Percentiles rank a stretch among this genome's conserved stretches.
phyloP scores from a whole-genome alignment of 2,113 vertebrate species.

The Glaucomys volans region DNA sequence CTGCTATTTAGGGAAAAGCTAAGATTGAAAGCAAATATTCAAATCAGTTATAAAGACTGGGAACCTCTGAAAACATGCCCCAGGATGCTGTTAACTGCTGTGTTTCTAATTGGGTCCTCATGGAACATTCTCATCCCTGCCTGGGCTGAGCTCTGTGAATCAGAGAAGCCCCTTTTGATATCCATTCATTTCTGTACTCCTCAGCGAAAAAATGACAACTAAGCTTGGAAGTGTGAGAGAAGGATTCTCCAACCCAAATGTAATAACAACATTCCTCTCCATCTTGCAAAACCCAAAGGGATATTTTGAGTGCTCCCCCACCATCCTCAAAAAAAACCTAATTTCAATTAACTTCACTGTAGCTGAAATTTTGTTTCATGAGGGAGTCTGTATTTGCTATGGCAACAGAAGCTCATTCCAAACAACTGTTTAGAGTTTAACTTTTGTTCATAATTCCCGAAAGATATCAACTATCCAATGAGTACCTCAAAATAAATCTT shows the following conservation, averaged over 20 bases:
- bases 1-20: slow-evolving; percentile 26
- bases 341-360: slow-evolving; percentile 36
- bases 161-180: not conserved
- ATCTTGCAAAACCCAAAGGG: not conserved
- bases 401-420: slow-evolving; percentile 5
- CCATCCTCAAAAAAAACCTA: slow-evolving; percentile 49
- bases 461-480: not conserved
- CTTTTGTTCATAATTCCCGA: slow-evolving; percentile 20
- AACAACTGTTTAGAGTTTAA: slow-evolving; percentile 7
- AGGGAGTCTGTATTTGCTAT: slow-evolving; percentile 19
- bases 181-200: not conserved
- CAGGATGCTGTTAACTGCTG: not conserved
- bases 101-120: not conserved
- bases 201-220: not conserved
- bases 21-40: slow-evolving; percentile 51
- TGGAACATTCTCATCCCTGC: not conserved
- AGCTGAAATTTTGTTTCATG: slow-evolving; percentile 25
- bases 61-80: slow-evolving; percentile 16
- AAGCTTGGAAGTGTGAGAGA: not conserved
- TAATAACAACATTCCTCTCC: not conserved
- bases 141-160: not conserved
- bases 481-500: slow-evolving; percentile 1
- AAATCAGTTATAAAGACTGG: not conserved
- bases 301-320: not conserved
- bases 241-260: not conserved